These are phyloP conservation scores for Epistrophe eligans DNA, from an alignment of 2,888 invertebrate genomes.

Conservation along the genomic window DNA sequence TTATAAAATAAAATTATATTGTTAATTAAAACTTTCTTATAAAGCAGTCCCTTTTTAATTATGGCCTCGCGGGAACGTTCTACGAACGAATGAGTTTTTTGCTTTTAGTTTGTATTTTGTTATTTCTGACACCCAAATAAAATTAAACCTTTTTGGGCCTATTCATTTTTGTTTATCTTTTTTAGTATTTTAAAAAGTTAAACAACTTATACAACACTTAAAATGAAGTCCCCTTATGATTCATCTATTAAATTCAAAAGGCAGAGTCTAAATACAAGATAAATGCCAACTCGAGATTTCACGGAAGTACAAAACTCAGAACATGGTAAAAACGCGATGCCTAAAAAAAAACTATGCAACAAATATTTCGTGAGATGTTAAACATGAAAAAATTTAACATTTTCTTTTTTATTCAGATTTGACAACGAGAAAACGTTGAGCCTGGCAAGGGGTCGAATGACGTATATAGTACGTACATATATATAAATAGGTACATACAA, in stretches of 20 bases:
- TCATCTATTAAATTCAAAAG: not conserved
- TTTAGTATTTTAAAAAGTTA: not conserved
- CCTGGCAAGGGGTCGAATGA: not conserved
- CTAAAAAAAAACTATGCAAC: slow-evolving; percentile 28
- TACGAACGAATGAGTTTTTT: not conserved
- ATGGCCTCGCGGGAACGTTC: not conserved
- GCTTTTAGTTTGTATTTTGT: not conserved
- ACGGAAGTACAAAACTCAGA: slow-evolving; percentile 5
- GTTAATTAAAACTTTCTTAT: slow-evolving; percentile 10
- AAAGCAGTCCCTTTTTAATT: slow-evolving; percentile 5
- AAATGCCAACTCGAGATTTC: slow-evolving; percentile 23
- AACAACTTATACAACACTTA: not conserved
- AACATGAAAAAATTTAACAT: slow-evolving; percentile 37
- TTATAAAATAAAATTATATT: not conserved
- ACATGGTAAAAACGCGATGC: not conserved
- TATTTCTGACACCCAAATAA: slow-evolving; percentile 8
- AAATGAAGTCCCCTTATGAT: not conserved
- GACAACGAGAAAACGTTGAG: slow-evolving; percentile 42
- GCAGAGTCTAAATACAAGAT: not conserved
- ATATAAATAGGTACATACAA: not conserved
- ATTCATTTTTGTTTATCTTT: not conserved
- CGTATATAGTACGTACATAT: not conserved
- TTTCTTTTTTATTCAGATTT: slow-evolving; percentile 40
- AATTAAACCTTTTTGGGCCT: not conserved
- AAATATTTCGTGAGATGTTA: slow-evolving; percentile 57